Base-by-base conservation (phyloP, 2,797 vertebrate genomes). In the Atherinosoma microstoma region DNA sequence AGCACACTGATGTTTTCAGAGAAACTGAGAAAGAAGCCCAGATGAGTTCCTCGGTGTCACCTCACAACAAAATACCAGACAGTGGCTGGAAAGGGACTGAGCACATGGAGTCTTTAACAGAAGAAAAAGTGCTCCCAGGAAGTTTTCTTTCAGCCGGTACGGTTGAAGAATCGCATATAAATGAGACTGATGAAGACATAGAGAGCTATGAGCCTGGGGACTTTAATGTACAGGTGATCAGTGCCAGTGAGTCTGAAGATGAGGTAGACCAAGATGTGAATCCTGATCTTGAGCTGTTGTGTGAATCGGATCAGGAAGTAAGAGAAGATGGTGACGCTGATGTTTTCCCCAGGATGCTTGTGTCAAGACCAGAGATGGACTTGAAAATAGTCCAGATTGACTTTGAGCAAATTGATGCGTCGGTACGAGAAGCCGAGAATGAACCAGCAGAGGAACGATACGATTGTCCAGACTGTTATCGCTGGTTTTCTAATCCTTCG, bases 341-440 rank as follows among this genome's bases (percentile, higher is more conserved):
- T 30, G 24, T 74, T 64, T 73, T 66, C 32, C 9, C 63, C 1
- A 70, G 49, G 53, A 56, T 42, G 20, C 36, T 84, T 9, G 77
- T 86, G 56, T 78, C 76, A 34, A 93, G 92, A 72, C 71, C 89
- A 34, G 90, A 83, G 32, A 84, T 92, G 68, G 91, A 94, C 87
- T 88, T 95, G 35, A 94, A 94, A 79, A 94, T 95, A 85, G 89
- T 95, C 34, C 87, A 95, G 58, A 82, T 96, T 73, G 93, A 94
- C 84, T 92, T 91, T 75, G 91, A 86, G 32, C 71, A 84, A 49
- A 71, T 84, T 0, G 82, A 85, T 0, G 75, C 68, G 36, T 51
- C 65, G 13, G 63, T 36, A 0, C 64, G 24, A 1, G 82, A 76
- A 59, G n/a, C 57, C 0, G 79, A 76, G 51, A 76, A 36, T 69